Percentiles rank a stretch among this genome's conserved stretches.
These are phyloP conservation scores for Cathartes aura DNA, from an alignment of 2,113 vertebrate species.

Conservation along the genomic window DNA sequence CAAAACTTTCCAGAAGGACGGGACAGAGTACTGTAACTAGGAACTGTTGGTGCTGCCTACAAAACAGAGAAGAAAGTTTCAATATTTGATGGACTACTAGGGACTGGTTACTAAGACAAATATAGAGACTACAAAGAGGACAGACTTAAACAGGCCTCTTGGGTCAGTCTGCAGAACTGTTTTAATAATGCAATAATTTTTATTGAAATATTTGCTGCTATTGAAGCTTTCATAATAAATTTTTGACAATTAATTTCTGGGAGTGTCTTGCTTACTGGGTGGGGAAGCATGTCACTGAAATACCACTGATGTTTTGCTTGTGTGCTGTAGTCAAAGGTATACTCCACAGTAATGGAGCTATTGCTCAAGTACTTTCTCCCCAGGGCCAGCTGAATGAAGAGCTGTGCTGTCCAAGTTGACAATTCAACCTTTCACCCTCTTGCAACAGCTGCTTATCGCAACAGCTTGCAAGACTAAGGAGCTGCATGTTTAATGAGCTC, in stretches of 20 bases:
- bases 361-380: conserved; percentile 5
- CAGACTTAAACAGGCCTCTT: conserved; percentile 22
- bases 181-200: conserved; percentile 67
- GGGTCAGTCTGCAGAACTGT: conserved; percentile 42
- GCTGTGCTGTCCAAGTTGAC: conserved; percentile 55
- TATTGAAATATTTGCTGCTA: conserved; percentile 61
- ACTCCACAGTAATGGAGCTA: background rate
- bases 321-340: background rate
- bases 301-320: background rate
- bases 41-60: conserved; percentile 26
- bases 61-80: background rate
- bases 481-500: conserved; percentile 70
- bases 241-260: conserved; percentile 56
- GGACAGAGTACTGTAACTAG: conserved; percentile 28
- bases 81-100: background rate
- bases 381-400: background rate
- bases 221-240: conserved; percentile 78
- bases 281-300: conserved; percentile 8
- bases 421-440: conserved; percentile 71
- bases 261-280: conserved; percentile 56
- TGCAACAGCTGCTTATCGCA: conserved; percentile 81
- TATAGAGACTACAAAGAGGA: background rate
- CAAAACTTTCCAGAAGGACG: conserved; percentile 35
- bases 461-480: conserved; percentile 75
- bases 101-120: background rate